phyloP scores from a whole-genome alignment of 2,888 invertebrate species.

The Phyto melanocephala region DNA sequence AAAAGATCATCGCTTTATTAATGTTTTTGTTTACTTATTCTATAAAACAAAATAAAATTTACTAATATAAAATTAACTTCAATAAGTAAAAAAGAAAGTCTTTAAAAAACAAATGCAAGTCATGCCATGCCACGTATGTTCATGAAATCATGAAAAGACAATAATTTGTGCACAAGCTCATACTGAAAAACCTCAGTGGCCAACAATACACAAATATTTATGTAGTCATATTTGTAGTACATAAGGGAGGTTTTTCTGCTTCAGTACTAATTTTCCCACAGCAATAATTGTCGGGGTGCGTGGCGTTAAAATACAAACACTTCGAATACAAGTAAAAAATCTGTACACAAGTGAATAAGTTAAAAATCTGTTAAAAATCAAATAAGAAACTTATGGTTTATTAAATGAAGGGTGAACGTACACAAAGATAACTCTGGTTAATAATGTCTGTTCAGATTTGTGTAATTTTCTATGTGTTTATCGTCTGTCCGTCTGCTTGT shows the following conservation, averaged over 20 bases:
- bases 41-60: no score
- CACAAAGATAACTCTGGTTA: not conserved
- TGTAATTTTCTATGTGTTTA: not conserved
- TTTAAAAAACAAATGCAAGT: constrained; percentile 56
- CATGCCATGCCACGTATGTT: constrained; percentile 37
- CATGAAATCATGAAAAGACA: constrained; percentile 40
- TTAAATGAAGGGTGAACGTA: constrained; percentile 39
- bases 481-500: not conserved
- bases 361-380: constrained; percentile 54
- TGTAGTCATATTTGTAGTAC: not conserved
- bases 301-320: constrained; percentile 36
- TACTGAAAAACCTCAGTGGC: constrained; percentile 31
- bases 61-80: no score
- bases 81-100: constrained; percentile 34
- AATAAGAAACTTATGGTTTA: constrained; percentile 28
- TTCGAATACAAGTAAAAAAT: constrained; percentile 47
- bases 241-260: constrained; percentile 32
- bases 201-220: constrained; percentile 21
- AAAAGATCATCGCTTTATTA: no score
- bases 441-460: constrained; percentile 8
- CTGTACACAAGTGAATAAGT: constrained; percentile 49
- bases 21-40: no score
- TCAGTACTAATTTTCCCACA: constrained; percentile 48
- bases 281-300: constrained; percentile 60
- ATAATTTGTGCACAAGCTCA: constrained; percentile 14